Base-by-base conservation (phyloP, 1,140 invertebrate species). In the Eupristina koningsbergeri region DNA sequence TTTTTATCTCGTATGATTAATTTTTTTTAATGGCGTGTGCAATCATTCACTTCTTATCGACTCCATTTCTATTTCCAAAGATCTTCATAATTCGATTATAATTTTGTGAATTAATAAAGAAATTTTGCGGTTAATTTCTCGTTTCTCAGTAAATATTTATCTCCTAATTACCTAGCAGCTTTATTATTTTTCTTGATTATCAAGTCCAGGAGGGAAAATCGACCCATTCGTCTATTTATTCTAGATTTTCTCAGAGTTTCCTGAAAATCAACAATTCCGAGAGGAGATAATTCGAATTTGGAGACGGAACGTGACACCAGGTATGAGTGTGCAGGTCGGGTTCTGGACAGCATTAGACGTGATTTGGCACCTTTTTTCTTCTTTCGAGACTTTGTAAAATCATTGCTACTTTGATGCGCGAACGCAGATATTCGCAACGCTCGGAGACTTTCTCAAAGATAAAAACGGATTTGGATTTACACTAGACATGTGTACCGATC, bases 401-500 rank as follows among this genome's bases (percentile, higher is more conserved):
- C n/a, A n/a, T n/a, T n/a, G n/a, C n/a, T n/a, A n/a, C n/a, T n/a
- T n/a, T n/a, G n/a, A n/a, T n/a, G n/a, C n/a, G n/a, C n/a, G n/a
- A n/a, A n/a, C n/a, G n/a, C n/a, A n/a, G n/a, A n/a, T n/a, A n/a
- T n/a, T n/a, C n/a, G n/a, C n/a, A n/a, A n/a, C n/a, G n/a, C n/a
- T n/a, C n/a, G n/a, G n/a, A 5, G 17, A 15, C 1, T 67, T 67
- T 22, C 34, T 39, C 29, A 17, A 29, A 34, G 6, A 34, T 11
- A 67, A 67, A 22, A 22, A 67, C 64, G 34, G 64, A 36, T 67
- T 67, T 67, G 34, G 64, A 36, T 67, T 67, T 64, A n/a, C 31
- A 67, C 15, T 29, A 39, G 64, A 67, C 64, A 39, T 17, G 61
- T 34, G 34, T 64, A 29, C 13, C 64, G 31, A 67, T 67, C 17